phyloP scores from a whole-genome alignment of 2,797 vertebrate genomes.

The Sitta carolinensis region DNA sequence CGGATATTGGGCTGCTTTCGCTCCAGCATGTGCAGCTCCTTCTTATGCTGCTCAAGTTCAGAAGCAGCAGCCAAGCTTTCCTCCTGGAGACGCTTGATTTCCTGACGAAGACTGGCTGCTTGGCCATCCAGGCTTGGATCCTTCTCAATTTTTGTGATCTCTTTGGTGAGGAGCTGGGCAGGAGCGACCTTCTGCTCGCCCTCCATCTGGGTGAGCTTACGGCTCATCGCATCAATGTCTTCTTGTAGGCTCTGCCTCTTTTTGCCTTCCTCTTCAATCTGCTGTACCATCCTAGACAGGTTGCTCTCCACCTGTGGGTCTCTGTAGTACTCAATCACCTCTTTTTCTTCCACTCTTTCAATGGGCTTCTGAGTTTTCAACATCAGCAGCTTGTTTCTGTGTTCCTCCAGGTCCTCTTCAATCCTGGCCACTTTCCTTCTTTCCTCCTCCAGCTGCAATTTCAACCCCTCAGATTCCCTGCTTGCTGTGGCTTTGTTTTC shows the following conservation, averaged over 20 bases:
- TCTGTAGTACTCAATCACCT: constrained; percentile 90
- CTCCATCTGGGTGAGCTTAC: constrained; percentile 79
- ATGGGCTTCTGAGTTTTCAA: constrained; percentile 88
- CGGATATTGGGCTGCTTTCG: constrained; percentile 83
- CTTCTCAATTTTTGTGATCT: constrained; percentile 92
- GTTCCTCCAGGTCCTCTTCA: constrained; percentile 81
- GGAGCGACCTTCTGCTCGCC: constrained; percentile 73
- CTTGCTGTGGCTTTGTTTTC: constrained; percentile 64
- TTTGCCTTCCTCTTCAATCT: constrained; percentile 78
- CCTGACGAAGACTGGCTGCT: constrained; percentile 78
- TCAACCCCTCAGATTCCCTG: constrained; percentile 73
- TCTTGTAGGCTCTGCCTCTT: constrained; percentile 76
- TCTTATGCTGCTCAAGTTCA: constrained; percentile 80
- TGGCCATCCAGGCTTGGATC: constrained; percentile 88
- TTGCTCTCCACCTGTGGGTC: constrained; percentile 87
- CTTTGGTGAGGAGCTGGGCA: constrained; percentile 90
- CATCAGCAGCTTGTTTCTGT: constrained; percentile 81
- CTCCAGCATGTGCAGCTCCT: constrained; percentile 86
- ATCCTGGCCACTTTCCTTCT: constrained; percentile 73
- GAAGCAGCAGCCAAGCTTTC: constrained; percentile 73
- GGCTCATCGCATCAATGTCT: constrained; percentile 79
- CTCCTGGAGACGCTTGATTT: constrained; percentile 78
- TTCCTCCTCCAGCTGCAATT: constrained; percentile 83
- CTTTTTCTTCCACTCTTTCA: constrained; percentile 91
- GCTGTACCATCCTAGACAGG: constrained; percentile 74